Evolutionary conservation across 2,888 invertebrate genomes (phyloP).

Genomic region (Heliothis peltigera): DNA sequence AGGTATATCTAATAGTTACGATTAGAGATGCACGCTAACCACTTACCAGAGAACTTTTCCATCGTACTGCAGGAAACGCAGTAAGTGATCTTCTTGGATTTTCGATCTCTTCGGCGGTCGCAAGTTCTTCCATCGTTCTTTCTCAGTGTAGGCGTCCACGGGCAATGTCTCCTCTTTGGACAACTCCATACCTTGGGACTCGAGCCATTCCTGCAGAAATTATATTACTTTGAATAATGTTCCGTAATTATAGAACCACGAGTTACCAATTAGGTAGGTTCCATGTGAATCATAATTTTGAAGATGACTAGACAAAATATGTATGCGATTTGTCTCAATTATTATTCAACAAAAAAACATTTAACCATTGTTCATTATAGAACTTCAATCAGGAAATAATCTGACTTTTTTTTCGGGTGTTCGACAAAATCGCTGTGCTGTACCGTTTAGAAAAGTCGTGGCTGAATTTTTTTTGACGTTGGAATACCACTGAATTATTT

Average conservation of each 20-base stretch:
- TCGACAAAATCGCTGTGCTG: too few species aligned
- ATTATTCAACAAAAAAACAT: neutral
- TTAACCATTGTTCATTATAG: neutral
- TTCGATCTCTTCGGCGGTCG: slow-evolving; percentile 71
- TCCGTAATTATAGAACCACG: neutral
- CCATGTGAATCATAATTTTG: neutral
- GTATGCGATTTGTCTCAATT: neutral
- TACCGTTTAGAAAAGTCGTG: too few species aligned
- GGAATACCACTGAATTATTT: too few species aligned
- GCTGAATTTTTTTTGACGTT: too few species aligned
- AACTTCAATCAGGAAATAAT: neutral
- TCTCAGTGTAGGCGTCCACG: slow-evolving; percentile 92
- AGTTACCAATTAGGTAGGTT: too few species aligned
- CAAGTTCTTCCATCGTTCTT: slow-evolving; percentile 81
- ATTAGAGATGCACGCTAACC: too few species aligned
- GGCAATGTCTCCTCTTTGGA: slow-evolving; percentile 92
- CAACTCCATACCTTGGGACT: slow-evolving; percentile 95
- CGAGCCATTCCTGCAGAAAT: slow-evolving; percentile 92
- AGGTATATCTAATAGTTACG: too few species aligned
- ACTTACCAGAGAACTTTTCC: slow-evolving; percentile 93
- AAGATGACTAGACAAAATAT: neutral
- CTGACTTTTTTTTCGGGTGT: too few species aligned
- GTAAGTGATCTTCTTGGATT: slow-evolving; percentile 79
- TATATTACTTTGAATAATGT: neutral
- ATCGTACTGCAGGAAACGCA: slow-evolving; percentile 94